A percentile compares a stretch with the other conserved stretches of the same genome.
Evolutionary conservation across 2,797 vertebrate species (phyloP).

Genomic region (Vireo griseus): DNA sequence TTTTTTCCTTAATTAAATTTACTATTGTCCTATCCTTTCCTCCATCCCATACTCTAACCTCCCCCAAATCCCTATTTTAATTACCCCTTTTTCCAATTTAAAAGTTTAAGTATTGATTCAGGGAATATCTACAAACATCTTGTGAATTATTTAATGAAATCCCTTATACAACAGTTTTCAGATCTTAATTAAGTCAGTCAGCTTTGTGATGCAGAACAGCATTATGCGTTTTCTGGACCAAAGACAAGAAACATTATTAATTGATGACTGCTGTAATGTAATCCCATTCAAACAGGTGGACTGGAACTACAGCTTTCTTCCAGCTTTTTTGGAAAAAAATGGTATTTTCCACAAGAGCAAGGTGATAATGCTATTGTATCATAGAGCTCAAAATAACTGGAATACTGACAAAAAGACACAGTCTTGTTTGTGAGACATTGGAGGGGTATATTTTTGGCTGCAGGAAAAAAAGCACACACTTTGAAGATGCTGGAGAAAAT

Average conservation of each 20-base stretch:
- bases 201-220: background rate
- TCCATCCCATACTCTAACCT: background rate
- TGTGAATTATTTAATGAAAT: background rate
- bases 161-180: background rate
- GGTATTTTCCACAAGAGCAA: background rate
- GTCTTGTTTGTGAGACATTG: background rate
- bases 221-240: background rate
- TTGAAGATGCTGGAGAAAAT: background rate
- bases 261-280: background rate
- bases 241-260: background rate
- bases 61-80: background rate
- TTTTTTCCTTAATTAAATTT: background rate
- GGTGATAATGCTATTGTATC: background rate
- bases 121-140: background rate
- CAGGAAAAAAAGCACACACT: background rate
- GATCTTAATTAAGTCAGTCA: background rate
- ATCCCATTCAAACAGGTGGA: background rate
- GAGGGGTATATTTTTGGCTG: background rate
- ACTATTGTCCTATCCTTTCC: background rate
- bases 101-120: background rate
- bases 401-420: background rate
- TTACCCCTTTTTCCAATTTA: background rate
- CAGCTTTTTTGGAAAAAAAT: background rate
- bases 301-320: background rate
- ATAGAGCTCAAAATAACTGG: background rate